A percentile compares a stretch with the other conserved stretches of the same genome.
Conservation (phyloP, 2,113 vertebrate species). For the Phaethon lepturus region DNA sequence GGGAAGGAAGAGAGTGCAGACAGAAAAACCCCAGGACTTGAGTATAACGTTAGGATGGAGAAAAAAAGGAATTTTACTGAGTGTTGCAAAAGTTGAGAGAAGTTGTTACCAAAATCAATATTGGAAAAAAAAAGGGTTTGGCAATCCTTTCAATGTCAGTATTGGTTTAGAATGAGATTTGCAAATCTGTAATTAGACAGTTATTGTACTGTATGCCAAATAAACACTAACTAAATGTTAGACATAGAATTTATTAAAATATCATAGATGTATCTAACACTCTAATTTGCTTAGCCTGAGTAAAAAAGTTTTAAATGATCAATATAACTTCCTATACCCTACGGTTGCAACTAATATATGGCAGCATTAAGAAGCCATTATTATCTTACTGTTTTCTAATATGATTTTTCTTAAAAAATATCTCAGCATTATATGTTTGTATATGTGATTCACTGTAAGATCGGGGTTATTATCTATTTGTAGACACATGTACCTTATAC, state of each 20-base stretch:
- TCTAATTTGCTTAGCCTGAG: not conserved
- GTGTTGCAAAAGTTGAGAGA: not conserved
- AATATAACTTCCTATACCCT: not conserved
- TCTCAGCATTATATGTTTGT: not conserved
- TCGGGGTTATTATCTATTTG: not conserved
- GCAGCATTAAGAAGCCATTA: not conserved
- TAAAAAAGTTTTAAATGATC: conserved; percentile 2
- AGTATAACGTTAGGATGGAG: not conserved
- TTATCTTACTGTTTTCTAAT: not conserved
- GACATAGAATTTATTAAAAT: conserved; percentile 24
- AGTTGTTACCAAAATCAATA: not conserved
- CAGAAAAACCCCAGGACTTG: not conserved
- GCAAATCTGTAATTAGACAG: conserved; percentile 16
- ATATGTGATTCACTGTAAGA: not conserved
- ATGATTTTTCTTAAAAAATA: not conserved
- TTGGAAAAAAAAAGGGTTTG: not conserved
- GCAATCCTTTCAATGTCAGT: not conserved
- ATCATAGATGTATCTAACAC: not conserved
- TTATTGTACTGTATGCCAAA: conserved; percentile 4
- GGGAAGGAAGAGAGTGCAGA: not conserved
- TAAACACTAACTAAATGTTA: conserved; percentile 19
- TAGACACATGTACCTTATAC: not conserved
- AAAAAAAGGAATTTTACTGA: not conserved
- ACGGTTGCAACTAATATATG: not conserved
- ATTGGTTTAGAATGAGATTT: conserved; percentile 40